A percentile compares a stretch with the other conserved stretches of the same genome.
Conservation (phyloP, 2,888 invertebrate species). For the Lathronympha strigana region DNA sequence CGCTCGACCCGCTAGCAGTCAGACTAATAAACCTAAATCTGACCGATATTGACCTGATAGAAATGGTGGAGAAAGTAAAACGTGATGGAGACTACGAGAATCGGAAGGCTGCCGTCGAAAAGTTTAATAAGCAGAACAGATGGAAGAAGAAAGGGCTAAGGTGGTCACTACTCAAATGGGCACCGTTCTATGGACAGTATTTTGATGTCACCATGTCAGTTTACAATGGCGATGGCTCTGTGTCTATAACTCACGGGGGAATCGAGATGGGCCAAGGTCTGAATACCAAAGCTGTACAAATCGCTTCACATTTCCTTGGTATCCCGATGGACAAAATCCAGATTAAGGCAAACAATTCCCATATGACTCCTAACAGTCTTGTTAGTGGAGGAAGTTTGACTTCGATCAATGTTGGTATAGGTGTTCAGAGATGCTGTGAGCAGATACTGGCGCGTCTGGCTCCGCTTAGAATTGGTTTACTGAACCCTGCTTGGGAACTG, state of each 20-base stretch:
- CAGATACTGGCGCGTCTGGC: slow-evolving; percentile 68
- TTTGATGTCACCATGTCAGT: slow-evolving; percentile 80
- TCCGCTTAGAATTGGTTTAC: slow-evolving; percentile 70
- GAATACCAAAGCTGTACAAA: slow-evolving; percentile 87
- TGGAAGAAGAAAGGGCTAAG: slow-evolving; percentile 89
- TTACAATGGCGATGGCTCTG: slow-evolving; percentile 84
- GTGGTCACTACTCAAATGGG: slow-evolving; percentile 85
- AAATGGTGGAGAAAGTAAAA: slow-evolving; percentile 77
- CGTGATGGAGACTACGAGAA: slow-evolving; percentile 75
- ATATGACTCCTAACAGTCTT: slow-evolving; percentile 85
- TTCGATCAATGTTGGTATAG: slow-evolving; percentile 86
- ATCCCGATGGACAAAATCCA: slow-evolving; percentile 85
- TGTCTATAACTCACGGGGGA: slow-evolving; percentile 86
- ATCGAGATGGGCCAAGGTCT: slow-evolving; percentile 89
- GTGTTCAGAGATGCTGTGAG: slow-evolving; percentile 78
- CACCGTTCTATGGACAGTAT: slow-evolving; percentile 58
- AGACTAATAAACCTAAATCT: slow-evolving; percentile 71
- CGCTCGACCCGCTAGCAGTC: slow-evolving; percentile 80
- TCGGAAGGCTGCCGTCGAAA: slow-evolving; percentile 69
- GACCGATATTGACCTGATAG: slow-evolving; percentile 49
- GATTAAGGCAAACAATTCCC: slow-evolving; percentile 85
- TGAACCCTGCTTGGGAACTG: slow-evolving; percentile 79
- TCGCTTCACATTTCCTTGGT: slow-evolving; percentile 85
- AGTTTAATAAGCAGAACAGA: slow-evolving; percentile 84
- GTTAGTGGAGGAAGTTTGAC: slow-evolving; percentile 87